Conservation (phyloP, 2,888 invertebrate genomes). For the Callimorpha dominula region DNA sequence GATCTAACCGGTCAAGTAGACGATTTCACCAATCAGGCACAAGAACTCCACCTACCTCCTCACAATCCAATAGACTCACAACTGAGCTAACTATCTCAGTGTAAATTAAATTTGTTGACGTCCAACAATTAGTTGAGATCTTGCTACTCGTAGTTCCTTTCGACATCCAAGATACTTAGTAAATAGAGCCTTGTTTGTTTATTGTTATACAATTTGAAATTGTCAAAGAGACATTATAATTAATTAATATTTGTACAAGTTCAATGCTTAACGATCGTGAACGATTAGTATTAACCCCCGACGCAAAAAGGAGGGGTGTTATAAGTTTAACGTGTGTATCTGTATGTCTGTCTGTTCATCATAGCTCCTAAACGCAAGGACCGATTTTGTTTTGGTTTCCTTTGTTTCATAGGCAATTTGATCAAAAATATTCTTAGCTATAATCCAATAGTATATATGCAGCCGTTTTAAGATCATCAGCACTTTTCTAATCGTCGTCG, state of each 20-base stretch:
- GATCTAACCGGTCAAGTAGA: conserved; percentile 4
- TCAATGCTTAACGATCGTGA: too few species aligned
- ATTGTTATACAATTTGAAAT: not conserved
- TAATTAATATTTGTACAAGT: not conserved
- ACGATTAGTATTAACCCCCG: too few species aligned
- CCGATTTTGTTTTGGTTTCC: too few species aligned
- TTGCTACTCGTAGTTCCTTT: conserved; percentile 1
- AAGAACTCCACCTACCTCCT: not conserved
- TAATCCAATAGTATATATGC: too few species aligned
- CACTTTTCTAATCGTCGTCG: too few species aligned
- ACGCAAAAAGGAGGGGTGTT: too few species aligned
- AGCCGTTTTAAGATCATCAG: too few species aligned
- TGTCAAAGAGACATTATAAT: conserved; percentile 5
- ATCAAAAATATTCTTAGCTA: too few species aligned
- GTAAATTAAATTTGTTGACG: conserved; percentile 41
- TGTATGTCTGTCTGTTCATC: too few species aligned
- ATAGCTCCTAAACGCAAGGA: too few species aligned
- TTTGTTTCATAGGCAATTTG: too few species aligned
- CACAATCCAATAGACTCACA: not conserved
- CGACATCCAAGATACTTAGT: conserved; percentile 14
- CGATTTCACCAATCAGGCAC: conserved; percentile 3
- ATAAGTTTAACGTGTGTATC: too few species aligned
- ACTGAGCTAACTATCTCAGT: conserved; percentile 17
- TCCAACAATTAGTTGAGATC: conserved; percentile 26
- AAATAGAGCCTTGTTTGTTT: conserved; percentile 12